Evolutionary conservation across 2,888 invertebrate species (phyloP).

Genomic region (Ormyrus thymus): DNA sequence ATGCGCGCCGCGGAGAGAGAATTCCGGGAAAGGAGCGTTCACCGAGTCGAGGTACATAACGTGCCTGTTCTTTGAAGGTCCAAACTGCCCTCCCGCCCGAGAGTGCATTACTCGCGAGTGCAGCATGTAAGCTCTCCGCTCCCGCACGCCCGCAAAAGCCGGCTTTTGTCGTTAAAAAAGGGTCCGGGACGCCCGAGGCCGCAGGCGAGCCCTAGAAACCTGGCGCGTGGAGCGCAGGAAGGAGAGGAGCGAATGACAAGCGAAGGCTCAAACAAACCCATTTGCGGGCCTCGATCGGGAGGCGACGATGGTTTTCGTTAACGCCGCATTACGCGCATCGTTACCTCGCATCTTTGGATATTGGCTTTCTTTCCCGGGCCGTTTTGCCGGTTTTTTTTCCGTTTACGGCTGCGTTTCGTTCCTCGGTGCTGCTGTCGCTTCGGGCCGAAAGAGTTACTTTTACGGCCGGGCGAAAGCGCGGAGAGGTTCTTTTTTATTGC

Average conservation of each 20-base stretch:
- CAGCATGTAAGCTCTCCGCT: too few relatives aligned
- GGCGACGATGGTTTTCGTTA: slow-evolving; percentile 21
- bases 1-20: slow-evolving; percentile 55
- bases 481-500: slow-evolving; percentile 22
- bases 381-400: background rate
- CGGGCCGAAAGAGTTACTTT: slow-evolving; percentile 15
- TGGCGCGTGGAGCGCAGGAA: slow-evolving; percentile 3
- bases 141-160: slow-evolving; percentile 22
- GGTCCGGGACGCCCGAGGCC: background rate
- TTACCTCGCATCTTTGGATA: background rate
- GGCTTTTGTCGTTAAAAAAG: slow-evolving; percentile 39
- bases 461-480: background rate
- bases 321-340: background rate
- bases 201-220: background rate
- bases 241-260: slow-evolving; percentile 17
- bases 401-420: background rate
- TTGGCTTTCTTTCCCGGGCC: slow-evolving; percentile 5
- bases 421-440: background rate
- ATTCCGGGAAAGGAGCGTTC: slow-evolving; percentile 59
- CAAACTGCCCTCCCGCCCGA: background rate
- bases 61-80: slow-evolving; percentile 41
- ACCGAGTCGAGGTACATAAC: slow-evolving; percentile 18
- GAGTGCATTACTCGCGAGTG: too few relatives aligned
- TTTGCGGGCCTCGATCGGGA: background rate
- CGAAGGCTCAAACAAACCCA: background rate